A percentile compares a stretch with the other conserved stretches of the same genome.
These are phyloP conservation scores for Hirtodrosophila histrioides DNA, from an alignment of 2,888 invertebrate species.

Conservation along the genomic window DNA sequence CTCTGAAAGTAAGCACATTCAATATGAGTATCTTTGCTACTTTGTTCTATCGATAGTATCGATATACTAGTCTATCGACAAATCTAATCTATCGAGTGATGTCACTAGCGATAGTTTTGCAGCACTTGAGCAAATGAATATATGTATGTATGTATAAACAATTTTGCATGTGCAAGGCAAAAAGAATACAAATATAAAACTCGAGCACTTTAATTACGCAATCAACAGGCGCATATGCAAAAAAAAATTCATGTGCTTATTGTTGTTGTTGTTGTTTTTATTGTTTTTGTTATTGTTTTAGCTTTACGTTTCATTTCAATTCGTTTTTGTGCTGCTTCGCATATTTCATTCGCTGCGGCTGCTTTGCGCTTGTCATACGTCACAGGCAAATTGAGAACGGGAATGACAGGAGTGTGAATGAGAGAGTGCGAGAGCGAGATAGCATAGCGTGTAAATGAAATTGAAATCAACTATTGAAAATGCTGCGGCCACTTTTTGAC, in stretches of 20 bases:
- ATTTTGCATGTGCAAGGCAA: conserved; percentile 2
- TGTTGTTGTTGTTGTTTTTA: conserved; percentile 10
- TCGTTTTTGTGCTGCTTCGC: conserved; percentile 44
- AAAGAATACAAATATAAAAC: conserved; percentile 28
- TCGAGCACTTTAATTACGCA: conserved; percentile 52
- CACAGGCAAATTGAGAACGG: conserved; percentile 32
- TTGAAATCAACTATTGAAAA: conserved; percentile 39
- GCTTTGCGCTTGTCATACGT: conserved; percentile 49
- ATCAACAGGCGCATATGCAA: conserved; percentile 55
- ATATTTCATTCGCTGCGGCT: conserved; percentile 43
- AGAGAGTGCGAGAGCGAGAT: background rate
- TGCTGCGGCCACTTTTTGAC: conserved; percentile 5
- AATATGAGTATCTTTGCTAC: too few relatives aligned
- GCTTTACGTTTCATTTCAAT: conserved; percentile 50
- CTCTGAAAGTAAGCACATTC: too few relatives aligned
- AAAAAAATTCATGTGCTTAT: conserved; percentile 24
- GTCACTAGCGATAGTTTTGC: too few relatives aligned
- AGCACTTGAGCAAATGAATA: too few relatives aligned
- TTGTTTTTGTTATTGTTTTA: conserved; percentile 26
- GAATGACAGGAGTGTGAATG: background rate
- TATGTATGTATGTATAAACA: too few relatives aligned
- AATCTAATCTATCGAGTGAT: too few relatives aligned
- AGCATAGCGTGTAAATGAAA: conserved; percentile 37
- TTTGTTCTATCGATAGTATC: too few relatives aligned
- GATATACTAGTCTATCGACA: too few relatives aligned